Percentiles rank a stretch among this genome's conserved stretches.
phyloP scores from a whole-genome alignment of 2,888 invertebrate species.

The Thecophora atra region DNA sequence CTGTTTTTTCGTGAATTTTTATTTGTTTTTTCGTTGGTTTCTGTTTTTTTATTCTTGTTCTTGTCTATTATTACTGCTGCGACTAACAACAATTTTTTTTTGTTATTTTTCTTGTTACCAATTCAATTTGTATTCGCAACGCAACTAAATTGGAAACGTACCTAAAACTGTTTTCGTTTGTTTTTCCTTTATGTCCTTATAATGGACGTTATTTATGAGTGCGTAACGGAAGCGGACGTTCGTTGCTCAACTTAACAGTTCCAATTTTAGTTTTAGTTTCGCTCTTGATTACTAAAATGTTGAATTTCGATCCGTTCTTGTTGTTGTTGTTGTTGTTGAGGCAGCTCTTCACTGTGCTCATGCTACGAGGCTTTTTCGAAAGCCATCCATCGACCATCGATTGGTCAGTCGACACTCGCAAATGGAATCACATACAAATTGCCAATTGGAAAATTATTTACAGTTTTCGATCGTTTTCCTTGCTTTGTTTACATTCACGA shows the following conservation, averaged over 20 bases:
- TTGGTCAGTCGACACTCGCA: too few species aligned
- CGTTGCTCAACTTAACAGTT: slow-evolving; percentile 20
- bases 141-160: slow-evolving; percentile 33
- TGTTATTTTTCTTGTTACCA: slow-evolving; percentile 9
- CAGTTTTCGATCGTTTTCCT: too few species aligned
- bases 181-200: slow-evolving; percentile 16
- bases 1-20: not conserved
- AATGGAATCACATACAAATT: too few species aligned
- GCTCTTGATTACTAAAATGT: slow-evolving; percentile 4
- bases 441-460: too few species aligned
- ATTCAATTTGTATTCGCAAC: slow-evolving; percentile 36
- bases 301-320: slow-evolving; percentile 20
- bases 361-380: not conserved
- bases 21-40: not conserved
- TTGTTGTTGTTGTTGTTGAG: slow-evolving; percentile 15
- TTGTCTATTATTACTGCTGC: slow-evolving; percentile 1
- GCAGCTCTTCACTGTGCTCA: not conserved
- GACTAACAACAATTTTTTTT: not conserved
- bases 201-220: slow-evolving; percentile 29
- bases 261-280: slow-evolving; percentile 5
- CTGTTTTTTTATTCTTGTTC: slow-evolving; percentile 5
- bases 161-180: slow-evolving; percentile 21
- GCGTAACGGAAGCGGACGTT: slow-evolving; percentile 2
- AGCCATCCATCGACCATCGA: too few species aligned
- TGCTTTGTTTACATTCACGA: too few species aligned